Evolutionary conservation across 2,888 invertebrate species (phyloP).

Genomic region (Deilephila porcellus): DNA sequence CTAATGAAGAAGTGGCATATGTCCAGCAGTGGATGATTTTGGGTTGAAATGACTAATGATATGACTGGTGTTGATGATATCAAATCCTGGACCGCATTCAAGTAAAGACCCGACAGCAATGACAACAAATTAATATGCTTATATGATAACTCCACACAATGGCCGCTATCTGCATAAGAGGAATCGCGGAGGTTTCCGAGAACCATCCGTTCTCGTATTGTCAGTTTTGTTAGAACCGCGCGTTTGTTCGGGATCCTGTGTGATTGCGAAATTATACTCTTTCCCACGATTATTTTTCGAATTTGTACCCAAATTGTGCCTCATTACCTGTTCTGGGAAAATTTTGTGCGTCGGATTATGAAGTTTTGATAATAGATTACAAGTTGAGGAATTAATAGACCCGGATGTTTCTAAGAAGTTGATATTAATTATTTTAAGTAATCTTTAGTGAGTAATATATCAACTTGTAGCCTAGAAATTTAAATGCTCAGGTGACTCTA

Average conservation of each 20-base stretch:
- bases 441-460: too few species aligned
- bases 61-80: too few species aligned
- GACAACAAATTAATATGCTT: background rate
- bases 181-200: constrained; percentile 5
- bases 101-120: background rate
- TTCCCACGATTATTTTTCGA: constrained; percentile 1
- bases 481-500: too few species aligned
- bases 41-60: too few species aligned
- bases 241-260: constrained; percentile 17
- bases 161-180: constrained; percentile 19
- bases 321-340: background rate
- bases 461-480: too few species aligned
- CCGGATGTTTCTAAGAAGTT: too few species aligned
- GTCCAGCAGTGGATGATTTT: too few species aligned
- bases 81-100: background rate
- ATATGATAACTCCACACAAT: constrained; percentile 9
- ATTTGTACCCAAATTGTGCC: background rate
- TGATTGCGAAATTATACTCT: constrained; percentile 27
- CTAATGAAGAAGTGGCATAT: too few species aligned
- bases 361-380: too few species aligned
- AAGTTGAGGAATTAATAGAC: too few species aligned
- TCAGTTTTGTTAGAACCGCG: constrained; percentile 18
- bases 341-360: background rate
- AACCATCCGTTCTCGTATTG: constrained; percentile 6
- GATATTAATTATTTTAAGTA: too few species aligned